Evolutionary conservation across 2,113 vertebrate genomes (phyloP).

Genomic region (Hiodon tergisus): DNA sequence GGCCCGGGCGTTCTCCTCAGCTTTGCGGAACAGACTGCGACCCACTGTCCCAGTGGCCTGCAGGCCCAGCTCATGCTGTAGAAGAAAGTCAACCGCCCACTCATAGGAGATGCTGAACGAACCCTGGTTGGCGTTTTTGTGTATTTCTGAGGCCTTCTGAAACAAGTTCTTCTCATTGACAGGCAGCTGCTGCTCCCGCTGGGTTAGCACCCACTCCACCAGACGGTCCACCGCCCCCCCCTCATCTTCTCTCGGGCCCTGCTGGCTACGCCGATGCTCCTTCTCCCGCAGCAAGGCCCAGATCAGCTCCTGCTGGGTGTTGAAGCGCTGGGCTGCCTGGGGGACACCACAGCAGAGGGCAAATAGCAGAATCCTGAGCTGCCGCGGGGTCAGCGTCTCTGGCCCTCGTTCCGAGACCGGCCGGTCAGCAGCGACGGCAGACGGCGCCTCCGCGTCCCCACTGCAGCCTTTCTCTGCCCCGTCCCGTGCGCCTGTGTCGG

Average conservation of each 20-base stretch:
- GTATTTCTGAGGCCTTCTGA: constrained; percentile 66
- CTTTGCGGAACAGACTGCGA: constrained; percentile 53
- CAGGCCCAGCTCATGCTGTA: constrained; percentile 64
- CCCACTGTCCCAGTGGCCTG: constrained; percentile 57
- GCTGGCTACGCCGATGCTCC: constrained; percentile 44
- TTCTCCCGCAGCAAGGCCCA: constrained; percentile 56
- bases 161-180: constrained; percentile 74
- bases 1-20: constrained; percentile 54
- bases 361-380: constrained; percentile 66
- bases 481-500: background rate
- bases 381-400: constrained; percentile 53
- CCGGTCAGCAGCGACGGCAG: constrained; percentile 15
- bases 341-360: constrained; percentile 69
- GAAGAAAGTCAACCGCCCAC: constrained; percentile 75
- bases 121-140: constrained; percentile 41
- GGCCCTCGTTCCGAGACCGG: constrained; percentile 30
- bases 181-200: constrained; percentile 72
- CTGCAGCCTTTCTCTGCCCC: background rate
- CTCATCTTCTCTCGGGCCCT: constrained; percentile 34
- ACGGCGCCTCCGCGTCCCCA: background rate
- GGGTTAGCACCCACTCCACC: constrained; percentile 71
- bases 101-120: constrained; percentile 67
- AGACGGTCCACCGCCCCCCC: constrained; percentile 64
- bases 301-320: constrained; percentile 56
- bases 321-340: constrained; percentile 67